These are phyloP conservation scores for Bostrychus sinensis DNA, from an alignment of 2,113 vertebrate species.

Conservation along the genomic window DNA sequence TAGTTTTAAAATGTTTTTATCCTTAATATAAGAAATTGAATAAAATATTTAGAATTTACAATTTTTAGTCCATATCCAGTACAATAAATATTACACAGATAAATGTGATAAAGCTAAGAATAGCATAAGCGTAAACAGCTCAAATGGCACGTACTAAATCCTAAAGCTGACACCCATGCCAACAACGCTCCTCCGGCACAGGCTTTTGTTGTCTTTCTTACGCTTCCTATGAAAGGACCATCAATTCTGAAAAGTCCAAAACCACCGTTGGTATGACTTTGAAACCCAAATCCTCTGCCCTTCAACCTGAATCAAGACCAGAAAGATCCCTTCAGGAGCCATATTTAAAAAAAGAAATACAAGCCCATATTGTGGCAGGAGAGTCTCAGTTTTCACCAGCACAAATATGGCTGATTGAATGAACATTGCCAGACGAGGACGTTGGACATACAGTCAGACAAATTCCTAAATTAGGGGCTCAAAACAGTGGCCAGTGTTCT, in stretches of 20 bases:
- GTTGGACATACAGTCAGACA: slow-evolving; percentile 51
- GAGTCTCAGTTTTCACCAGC: slow-evolving; percentile 45
- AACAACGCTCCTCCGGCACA: slow-evolving; percentile 16
- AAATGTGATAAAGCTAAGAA: slow-evolving; percentile 48
- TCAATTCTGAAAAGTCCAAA: slow-evolving; percentile 29
- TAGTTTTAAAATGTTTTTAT: too few relatives aligned
- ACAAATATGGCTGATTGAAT: slow-evolving; percentile 37
- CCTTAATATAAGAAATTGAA: too few relatives aligned
- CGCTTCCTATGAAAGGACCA: slow-evolving; percentile 42
- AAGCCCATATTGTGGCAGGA: slow-evolving; percentile 13
- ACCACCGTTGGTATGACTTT: slow-evolving; percentile 19
- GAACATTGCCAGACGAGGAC: slow-evolving; percentile 29
- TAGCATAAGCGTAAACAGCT: slow-evolving; percentile 34
- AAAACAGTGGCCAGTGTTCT: slow-evolving; percentile 45
- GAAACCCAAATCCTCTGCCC: slow-evolving; percentile 39
- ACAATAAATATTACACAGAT: slow-evolving; percentile 17
- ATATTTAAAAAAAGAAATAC: slow-evolving; percentile 9
- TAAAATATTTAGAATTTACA: too few relatives aligned
- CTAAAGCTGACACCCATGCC: slow-evolving; percentile 65
- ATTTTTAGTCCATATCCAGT: too few relatives aligned
- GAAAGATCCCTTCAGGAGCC: slow-evolving; percentile 33
- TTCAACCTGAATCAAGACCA: slow-evolving; percentile 14
- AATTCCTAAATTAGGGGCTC: slow-evolving; percentile 45
- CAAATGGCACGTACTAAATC: slow-evolving; percentile 46
- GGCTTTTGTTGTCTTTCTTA: slow-evolving; percentile 44